Evolutionary conservation across 2,888 invertebrate genomes (phyloP), one percentile per base, ranked within the genome.

Genomic region (Chloroclysta siterata): DNA sequence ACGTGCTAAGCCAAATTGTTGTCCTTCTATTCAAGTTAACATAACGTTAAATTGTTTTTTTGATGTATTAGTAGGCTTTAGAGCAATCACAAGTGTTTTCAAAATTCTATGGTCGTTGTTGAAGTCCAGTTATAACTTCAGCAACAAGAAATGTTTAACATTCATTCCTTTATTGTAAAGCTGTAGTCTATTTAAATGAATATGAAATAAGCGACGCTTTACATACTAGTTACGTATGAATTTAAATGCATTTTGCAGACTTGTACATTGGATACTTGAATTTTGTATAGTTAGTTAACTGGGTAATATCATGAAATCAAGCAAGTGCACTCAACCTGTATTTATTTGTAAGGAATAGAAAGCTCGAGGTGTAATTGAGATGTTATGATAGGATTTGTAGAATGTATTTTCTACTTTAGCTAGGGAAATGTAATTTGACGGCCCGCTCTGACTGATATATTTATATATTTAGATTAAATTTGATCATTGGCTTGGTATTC

Each of bases 401-500:
- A 71, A 63, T 70, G 62, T 52, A 33, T 76, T 76, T 28, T 79
- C 74, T 78, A 78, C 74, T 81, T 78, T 84, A 84, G 84, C 78
- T 86, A 85, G 86, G 73, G 39, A 74, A 80, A 80, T 57, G 80
- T 82, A 75, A 74, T 70, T 79, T 48, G 76, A 80, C 84, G 82
- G 87, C 88, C 88, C 89, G 84, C 86, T 63, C 66, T 88, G 90
- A 90, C 90, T 90, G 90, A 90, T 88, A 73, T 88, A 87, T 88
- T 85, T 89, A 86, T 88, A 83, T 84, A 84, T 84, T 85, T 88
- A 87, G 87, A 81, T 82, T 87, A 79, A 83, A 83, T 77, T 70
- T 75, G 52, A 72, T 84, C 83, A 83, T 80, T 78, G 87, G 85
- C 82, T 77, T 71, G 56, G 63, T 63, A 61, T 53, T 54, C n/a